These are phyloP conservation scores for Hoplias malabaricus DNA, from an alignment of 2,113 vertebrate species.

Conservation along the genomic window DNA sequence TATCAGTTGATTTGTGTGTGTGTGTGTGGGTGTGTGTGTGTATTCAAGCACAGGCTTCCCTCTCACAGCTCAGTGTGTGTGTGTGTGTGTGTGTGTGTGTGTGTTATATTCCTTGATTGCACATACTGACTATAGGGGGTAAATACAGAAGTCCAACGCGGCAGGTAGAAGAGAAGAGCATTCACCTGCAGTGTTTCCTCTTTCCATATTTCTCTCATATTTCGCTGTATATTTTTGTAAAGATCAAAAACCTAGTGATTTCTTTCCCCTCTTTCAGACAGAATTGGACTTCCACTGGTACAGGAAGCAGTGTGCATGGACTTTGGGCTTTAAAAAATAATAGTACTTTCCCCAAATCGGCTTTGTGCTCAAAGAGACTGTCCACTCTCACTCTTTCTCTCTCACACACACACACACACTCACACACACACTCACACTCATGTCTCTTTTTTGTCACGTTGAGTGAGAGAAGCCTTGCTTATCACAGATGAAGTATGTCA, in stretches of 20 bases:
- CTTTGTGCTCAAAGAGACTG: slow-evolving; percentile 41
- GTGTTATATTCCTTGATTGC: slow-evolving; percentile 14
- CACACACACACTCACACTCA: slow-evolving; percentile 19
- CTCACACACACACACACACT: slow-evolving; percentile 44
- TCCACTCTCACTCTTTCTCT: slow-evolving; percentile 24
- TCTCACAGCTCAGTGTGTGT: slow-evolving; percentile 37
- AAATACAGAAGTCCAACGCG: too few species aligned
- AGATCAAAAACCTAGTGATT: too few species aligned
- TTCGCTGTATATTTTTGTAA: too few species aligned
- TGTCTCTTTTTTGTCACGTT: slow-evolving; percentile 48
- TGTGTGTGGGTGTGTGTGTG: slow-evolving; percentile 17
- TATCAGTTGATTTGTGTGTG: slow-evolving; percentile 20
- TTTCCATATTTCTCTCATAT: too few species aligned
- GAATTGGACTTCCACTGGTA: too few species aligned
- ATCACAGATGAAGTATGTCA: slow-evolving; percentile 56
- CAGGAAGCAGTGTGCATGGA: slow-evolving; percentile 9
- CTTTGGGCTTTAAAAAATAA: slow-evolving; percentile 1
- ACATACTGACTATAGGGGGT: background rate
- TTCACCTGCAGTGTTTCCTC: too few species aligned
- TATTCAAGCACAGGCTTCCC: slow-evolving; percentile 38
- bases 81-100: slow-evolving; percentile 33
- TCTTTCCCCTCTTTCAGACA: too few species aligned
- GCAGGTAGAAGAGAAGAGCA: too few species aligned
- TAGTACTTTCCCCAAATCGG: background rate
- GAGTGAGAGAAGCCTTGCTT: slow-evolving; percentile 53